Base-by-base conservation (phyloP, 1,140 invertebrate genomes). In the Bombus turneri region DNA sequence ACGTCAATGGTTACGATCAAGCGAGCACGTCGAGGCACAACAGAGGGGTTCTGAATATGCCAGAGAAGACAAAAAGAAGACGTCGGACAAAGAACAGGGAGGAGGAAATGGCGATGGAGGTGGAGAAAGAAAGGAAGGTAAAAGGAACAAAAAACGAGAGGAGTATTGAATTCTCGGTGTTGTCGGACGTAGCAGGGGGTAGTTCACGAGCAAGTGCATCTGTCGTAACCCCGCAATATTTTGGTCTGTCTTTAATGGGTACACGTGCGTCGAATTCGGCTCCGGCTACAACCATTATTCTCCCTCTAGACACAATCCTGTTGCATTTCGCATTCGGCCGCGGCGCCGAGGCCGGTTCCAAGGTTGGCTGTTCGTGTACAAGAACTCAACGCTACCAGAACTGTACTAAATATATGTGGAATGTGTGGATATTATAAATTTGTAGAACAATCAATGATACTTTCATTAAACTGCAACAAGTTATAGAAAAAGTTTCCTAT, bases 251-350 rank as follows among this genome's bases (percentile, higher is more conserved):
- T 81, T 85, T 59, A 74, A 81, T 81, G 69, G 69, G 22, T 31
- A 69, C 84, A 81, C 84, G 78, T 81, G 84, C 78, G 34, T 71
- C 71, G 84, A 81, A 81, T 85, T 81, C 71, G 59, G 3, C 71
- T 5, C 22, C 22, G 41, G 78, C 34, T 75, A 43, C 69, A 8
- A 13, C 71, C 84, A 85, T 85, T 85, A 85, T 81, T 85, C 79
- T 85, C 59, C 15, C 31, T 31, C 39, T 31, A 74, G 81, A 91
- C 84, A 87, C 82, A 88, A 90, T 91, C 88, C 90, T 91, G 86
- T 90, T 90, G 90, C 90, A 91, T 90, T 91, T 83, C 83, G 71
- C 74, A 87, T 90, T 86, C 83, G 86, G 69, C 18, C 25, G 4
- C 31, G 76, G 72, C 72, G 22, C 37, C 39, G 62, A 69, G 34